Conservation (phyloP, 2,797 vertebrate species). For the Tenualosa thibaudeaui region DNA sequence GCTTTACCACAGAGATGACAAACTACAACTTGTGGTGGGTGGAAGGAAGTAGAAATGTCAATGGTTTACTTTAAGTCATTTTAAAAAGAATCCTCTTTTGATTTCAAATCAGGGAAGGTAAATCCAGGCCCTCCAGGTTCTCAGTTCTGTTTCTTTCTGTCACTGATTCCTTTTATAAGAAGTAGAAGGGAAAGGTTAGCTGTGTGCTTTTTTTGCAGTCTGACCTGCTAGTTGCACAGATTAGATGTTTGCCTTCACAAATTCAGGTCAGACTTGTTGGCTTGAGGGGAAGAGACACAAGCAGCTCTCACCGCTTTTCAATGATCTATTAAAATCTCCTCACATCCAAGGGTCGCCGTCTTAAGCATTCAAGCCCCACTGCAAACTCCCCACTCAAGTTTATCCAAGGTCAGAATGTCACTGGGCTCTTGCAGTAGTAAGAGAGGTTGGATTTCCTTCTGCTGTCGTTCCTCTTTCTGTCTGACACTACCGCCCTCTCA, state of each 20-base stretch:
- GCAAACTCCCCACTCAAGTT: background rate
- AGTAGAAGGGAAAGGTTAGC: background rate
- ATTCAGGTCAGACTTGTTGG: constrained; percentile 21
- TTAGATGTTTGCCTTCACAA: constrained; percentile 11
- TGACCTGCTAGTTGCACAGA: background rate
- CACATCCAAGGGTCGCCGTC: background rate
- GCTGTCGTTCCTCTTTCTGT: background rate
- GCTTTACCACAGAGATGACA: background rate
- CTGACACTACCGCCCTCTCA: background rate
- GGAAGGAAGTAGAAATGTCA: background rate
- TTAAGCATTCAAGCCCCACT: background rate
- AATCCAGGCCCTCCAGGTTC: background rate
- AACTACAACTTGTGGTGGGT: background rate
- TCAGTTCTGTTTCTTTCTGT: background rate
- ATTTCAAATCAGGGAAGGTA: background rate
- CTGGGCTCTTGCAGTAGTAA: background rate
- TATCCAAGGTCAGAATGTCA: background rate
- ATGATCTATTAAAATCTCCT: background rate
- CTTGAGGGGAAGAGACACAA: background rate
- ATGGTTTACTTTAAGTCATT: no score
- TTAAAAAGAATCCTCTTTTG: no score
- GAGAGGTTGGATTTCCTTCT: background rate
- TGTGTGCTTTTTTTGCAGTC: background rate
- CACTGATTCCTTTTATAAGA: background rate
- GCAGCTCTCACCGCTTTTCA: background rate